These are phyloP conservation scores for Cosmorhoe ocellata DNA, from an alignment of 2,888 invertebrate species.

Conservation along the genomic window DNA sequence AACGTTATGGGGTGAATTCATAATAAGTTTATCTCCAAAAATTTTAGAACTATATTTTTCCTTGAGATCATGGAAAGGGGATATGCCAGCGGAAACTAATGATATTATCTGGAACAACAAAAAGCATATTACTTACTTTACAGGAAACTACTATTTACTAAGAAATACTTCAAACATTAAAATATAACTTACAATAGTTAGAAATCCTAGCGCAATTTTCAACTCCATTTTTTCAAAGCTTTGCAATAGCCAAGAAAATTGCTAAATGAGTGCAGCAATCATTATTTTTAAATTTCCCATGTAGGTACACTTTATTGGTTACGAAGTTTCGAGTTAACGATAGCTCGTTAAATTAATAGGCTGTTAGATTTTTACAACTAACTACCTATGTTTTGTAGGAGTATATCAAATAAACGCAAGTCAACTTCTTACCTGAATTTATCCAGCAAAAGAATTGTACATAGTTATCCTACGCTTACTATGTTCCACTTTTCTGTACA, in stretches of 20 bases:
- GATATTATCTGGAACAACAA: constrained; percentile 49
- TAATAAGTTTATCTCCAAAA: constrained; percentile 45
- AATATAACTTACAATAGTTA: constrained; percentile 22
- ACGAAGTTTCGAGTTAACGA: neutral
- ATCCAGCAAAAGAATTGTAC: constrained; percentile 73
- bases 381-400: too few relatives aligned
- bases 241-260: constrained; percentile 1
- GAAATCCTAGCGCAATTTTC: constrained; percentile 18
- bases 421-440: constrained; percentile 25
- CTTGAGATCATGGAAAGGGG: constrained; percentile 68
- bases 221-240: constrained; percentile 25
- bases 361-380: constrained; percentile 9
- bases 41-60: constrained; percentile 52
- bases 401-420: neutral
- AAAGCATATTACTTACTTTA: neutral
- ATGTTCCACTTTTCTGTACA: constrained; percentile 68
- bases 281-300: constrained; percentile 5
- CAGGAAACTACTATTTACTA: neutral
- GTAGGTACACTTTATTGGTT: neutral
- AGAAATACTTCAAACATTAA: neutral
- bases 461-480: constrained; percentile 68
- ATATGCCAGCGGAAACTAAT: constrained; percentile 57
- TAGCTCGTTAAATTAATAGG: constrained; percentile 8
- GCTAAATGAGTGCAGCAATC: constrained; percentile 8
- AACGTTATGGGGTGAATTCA: constrained; percentile 63